A percentile compares a stretch with the other conserved stretches of the same genome.
Conservation (phyloP, 2,113 vertebrate species). For the Bungarus multicinctus region DNA sequence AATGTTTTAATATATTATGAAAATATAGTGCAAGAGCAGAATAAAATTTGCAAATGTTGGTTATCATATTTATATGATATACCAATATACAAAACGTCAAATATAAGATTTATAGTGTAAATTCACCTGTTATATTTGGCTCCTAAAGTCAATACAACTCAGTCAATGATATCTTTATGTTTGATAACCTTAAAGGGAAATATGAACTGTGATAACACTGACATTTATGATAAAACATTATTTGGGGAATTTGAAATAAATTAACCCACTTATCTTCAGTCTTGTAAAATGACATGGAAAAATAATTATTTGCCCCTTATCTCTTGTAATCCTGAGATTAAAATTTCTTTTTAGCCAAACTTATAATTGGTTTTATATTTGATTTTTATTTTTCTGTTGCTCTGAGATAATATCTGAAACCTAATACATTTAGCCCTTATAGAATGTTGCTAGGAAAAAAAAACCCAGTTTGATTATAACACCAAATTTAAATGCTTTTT, state of each 20-base stretch:
- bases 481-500: neutral
- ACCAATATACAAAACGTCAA: constrained; percentile 9
- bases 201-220: neutral
- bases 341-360: neutral
- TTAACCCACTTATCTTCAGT: neutral
- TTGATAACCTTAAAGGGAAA: neutral
- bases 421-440: neutral
- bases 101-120: constrained; percentile 13
- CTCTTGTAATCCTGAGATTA: neutral
- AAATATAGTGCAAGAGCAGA: neutral
- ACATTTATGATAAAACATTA: neutral
- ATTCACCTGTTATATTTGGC: constrained; percentile 16
- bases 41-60: constrained; percentile 1
- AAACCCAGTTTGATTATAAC: neutral
- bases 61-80: neutral
- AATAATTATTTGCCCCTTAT: neutral
- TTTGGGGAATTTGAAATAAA: constrained; percentile 8
- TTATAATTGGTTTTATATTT: neutral
- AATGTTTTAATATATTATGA: constrained; percentile 26
- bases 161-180: constrained; percentile 17
- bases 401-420: neutral
- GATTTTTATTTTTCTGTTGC: neutral
- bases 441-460: neutral
- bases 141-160: neutral
- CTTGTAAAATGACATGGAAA: neutral